Base-by-base conservation (phyloP, 92 coral and sea anemone genomes). In the Porites evermanni region DNA sequence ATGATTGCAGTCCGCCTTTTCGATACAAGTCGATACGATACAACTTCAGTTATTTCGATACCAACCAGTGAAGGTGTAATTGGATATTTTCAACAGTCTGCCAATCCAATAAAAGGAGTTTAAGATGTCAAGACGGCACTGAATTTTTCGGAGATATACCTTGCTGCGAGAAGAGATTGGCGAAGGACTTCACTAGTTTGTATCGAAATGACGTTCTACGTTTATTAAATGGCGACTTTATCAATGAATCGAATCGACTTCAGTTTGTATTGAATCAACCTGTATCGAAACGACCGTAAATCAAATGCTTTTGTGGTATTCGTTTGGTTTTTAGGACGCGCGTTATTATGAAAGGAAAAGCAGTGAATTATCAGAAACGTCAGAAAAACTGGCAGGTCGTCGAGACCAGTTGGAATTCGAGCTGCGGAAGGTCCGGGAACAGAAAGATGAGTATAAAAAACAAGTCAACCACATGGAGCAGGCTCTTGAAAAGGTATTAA, bases 401-500 rank as follows among this genome's bases (percentile, higher is more conserved):
- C 91, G 92, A 75, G 99, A 95, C 65, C 86, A 86, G 79, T 61
- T 90, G 20, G 90, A 89, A 47, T 68, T 75, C 21, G 94, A 93
- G 84, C 64, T 94, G 23, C 79, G 86, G 20, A 92, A 84, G 77
- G 61, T 82, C 65, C 87, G 64, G 65, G 96, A 90, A 44, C 86
- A 90, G 73, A 79, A 86, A 69, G 91, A 85, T 32, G 95, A 89
- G 23, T 87, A 85, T 53, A 91, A 81, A 79, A 89, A 90, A 23
- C 95, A 91, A 71, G 88, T 89, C 44, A 93, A 81, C 68, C 98
- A 95, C 79, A 84, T 97, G 87, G 99, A 93, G 26, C 98, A 93
- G 65, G 99, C 99, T 8, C 91, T 97, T 72, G 99, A 97, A 79
- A 97, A 97, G 98, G 99, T 97, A 80, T 58, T 8, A 21, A 16